Evolutionary conservation across 2,888 invertebrate species (phyloP), one percentile per base, ranked within the genome.

Genomic region (Sipha maydis): DNA sequence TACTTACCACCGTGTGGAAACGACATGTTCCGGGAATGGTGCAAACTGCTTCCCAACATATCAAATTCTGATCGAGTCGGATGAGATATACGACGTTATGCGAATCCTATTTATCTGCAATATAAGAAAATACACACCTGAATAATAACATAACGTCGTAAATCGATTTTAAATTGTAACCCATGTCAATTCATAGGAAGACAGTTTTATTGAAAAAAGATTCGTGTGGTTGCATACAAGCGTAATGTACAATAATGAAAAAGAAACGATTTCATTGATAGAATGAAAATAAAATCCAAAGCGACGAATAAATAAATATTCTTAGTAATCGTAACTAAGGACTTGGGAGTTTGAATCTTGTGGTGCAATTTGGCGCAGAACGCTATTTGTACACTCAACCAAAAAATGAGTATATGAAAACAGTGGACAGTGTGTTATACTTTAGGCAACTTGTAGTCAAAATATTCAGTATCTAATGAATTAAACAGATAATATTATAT

Each of bases 1-100:
- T 85, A 86, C 88, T 88, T 17, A 88, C 88, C 88, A 67, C 88
- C 88, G 25, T 88, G 88, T 25, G 88, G 88, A 21, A 88, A 88
- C 34, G 88, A 88, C 82, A 88, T 82, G 19, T 82, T 88, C 67
- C 88, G 41, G 34, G 82, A 75, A 82, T 88, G 88, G 76, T 88
- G 88, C 41, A 88, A 19, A 75, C 88, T 88, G 82, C 82, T 88
- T 71, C 82, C 88, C 82, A 88, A 88, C 88, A 88, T 88, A 80
- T 86, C 67, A 76, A 61, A 28, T 41, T 3, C 1, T 85, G 67
- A 41, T 85, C 8, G 25, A 85, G 75, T 56, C 34, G n/a, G 3
- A 56, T n/a, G 34, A 75, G 34, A 56, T 34, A 11, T 67, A 56
- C 21, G 61, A 56, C 21, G 61, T 61, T 61, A 61, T 14, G 48